Percentiles rank a stretch among this genome's conserved stretches.
phyloP scores from a whole-genome alignment of 2,888 invertebrate genomes.

The Eupelmus urozonus region DNA sequence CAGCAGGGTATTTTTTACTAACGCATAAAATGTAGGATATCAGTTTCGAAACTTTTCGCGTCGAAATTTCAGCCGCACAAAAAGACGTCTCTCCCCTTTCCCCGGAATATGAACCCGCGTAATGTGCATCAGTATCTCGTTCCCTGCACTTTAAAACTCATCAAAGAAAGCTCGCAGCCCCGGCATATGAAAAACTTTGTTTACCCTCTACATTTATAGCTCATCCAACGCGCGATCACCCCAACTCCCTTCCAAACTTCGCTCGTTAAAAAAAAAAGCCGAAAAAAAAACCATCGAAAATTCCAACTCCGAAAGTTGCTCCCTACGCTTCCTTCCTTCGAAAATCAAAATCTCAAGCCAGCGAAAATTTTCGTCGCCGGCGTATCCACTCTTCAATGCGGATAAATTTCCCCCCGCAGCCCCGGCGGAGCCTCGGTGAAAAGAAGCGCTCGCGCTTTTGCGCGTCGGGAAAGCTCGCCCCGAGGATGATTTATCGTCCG shows the following conservation, averaged over 20 bases:
- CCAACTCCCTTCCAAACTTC: too few species aligned
- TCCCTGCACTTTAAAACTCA: neutral
- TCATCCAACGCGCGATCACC: neutral
- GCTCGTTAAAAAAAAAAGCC: too few species aligned
- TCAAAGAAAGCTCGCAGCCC: neutral
- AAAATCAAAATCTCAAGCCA: too few species aligned
- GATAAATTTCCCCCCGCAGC: neutral
- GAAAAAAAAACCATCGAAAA: too few species aligned
- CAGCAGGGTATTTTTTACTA: too few species aligned
- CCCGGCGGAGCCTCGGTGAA: neutral
- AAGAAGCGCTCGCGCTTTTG: neutral
- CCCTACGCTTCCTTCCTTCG: too few species aligned
- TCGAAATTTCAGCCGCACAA: too few species aligned
- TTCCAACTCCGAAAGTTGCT: too few species aligned
- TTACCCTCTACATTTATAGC: neutral
- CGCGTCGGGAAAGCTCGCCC: neutral
- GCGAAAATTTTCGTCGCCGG: too few species aligned
- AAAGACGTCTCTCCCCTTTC: neutral
- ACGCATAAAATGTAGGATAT: neutral
- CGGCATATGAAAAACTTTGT: neutral
- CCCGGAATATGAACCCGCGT: neutral
- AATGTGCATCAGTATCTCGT: neutral
- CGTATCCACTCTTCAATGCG: neutral
- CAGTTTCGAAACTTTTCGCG: neutral
- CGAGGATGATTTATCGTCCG: conserved; percentile 40